Base-by-base conservation (phyloP, 23 tunicate genomes). In the Diplosoma virens region DNA sequence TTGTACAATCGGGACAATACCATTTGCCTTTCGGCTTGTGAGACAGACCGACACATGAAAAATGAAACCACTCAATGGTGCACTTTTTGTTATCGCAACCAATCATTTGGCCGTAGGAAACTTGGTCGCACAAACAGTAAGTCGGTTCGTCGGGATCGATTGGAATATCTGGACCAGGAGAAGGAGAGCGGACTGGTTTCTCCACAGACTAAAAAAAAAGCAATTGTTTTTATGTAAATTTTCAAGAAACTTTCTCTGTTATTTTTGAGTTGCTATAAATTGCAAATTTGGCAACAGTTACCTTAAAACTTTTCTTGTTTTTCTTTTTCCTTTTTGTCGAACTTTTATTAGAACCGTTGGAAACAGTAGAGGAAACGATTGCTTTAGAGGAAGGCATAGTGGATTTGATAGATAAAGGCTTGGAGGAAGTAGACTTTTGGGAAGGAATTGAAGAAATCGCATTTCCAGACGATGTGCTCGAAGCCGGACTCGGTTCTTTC, bases 141-240 rank as follows among this genome's bases (percentile, higher is more conserved):
- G 98, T 93, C 25, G 98, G 98, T 55, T 93, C 98, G 47, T 93
- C 93, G 0, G 98, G 98, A 55, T 93, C 98, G 60, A 93, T 83
- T 3, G 98, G 98, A 30, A 87, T 37, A 36, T 93, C 98, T 4
- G 28, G 24, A 33, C 64, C 81, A 16, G 87, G 87, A 22, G 87
- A 82, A 0, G 80, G 87, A 0, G 87, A 82, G 9, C 87, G 80
- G 17, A 79, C 46, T n/a, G 37, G 79, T 37, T 81, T 76, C 16
- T 34, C 48, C 31, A 30, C 21, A 58, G 56, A 37, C 86, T 81
- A 61, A 50, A 50, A 45, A 46, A 20, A 50, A 3, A 47, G n/a
- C n/a, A n/a, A n/a, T n/a, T 46, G 14, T 46, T 46, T 14, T 46
- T 46, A 11, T 14, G 14, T 16, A 46, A n/a, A n/a, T n/a, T n/a